Percentiles rank a stretch among this genome's conserved stretches.
Conservation (phyloP, 2,113 vertebrate species). For the Neogale vison region DNA sequence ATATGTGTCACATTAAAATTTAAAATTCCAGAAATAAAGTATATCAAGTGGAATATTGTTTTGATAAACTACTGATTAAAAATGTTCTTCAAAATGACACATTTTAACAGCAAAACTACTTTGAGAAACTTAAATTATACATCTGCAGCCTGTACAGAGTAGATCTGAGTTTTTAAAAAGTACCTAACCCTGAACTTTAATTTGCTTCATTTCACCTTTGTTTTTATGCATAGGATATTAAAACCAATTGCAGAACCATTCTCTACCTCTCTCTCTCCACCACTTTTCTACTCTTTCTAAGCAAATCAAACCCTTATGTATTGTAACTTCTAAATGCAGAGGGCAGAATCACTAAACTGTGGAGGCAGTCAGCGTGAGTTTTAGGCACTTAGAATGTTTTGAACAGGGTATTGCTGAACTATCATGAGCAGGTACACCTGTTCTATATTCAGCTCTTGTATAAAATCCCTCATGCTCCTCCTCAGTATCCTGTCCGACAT, state of each 20-base stretch:
- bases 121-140: slow-evolving; percentile 62
- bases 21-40: slow-evolving; percentile 64
- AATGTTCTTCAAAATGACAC: slow-evolving; percentile 65
- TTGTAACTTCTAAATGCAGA: neutral
- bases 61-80: slow-evolving; percentile 74
- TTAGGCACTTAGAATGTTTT: neutral
- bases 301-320: neutral
- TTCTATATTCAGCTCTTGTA: neutral
- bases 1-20: slow-evolving; percentile 71
- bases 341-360: neutral
- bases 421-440: neutral
- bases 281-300: neutral
- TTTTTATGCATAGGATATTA: neutral
- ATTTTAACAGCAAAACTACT: slow-evolving; percentile 44
- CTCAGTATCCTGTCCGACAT: neutral
- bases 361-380: neutral
- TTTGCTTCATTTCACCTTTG: neutral
- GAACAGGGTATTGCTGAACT: neutral
- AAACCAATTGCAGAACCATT: neutral
- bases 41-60: slow-evolving; percentile 62
- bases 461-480: neutral
- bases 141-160: neutral
- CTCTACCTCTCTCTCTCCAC: neutral
- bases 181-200: neutral
- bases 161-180: slow-evolving; percentile 15